Base-by-base conservation (phyloP, 2,797 vertebrate genomes). In the Aeoliscus strigatus region DNA sequence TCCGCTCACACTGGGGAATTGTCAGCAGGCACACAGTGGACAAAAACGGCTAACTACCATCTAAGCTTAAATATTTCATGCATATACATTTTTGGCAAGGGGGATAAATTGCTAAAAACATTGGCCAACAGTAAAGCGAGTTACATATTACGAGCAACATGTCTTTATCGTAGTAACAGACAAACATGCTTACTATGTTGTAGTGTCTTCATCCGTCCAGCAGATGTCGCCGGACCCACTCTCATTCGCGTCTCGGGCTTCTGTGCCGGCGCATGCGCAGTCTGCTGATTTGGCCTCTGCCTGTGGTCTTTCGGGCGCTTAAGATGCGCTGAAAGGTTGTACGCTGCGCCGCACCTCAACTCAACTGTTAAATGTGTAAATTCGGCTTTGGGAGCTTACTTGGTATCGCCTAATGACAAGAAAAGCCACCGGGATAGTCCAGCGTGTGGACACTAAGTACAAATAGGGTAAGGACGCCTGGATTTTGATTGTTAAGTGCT, bases 251-350 rank as follows among this genome's bases (percentile, higher is more conserved):
- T 3, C 17, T 18, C 44, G n/a, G 28, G 1, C 10, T 9, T 13
- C 1, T 1, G 7, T 8, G 2, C 27, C 5, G 4, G 43, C 75
- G 81, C 85, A 81, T 73, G 86, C 84, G 71, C 76, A 80, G 52
- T 80, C 38, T 62, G 63, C 55, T 73, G 44, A 55, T n/a, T 62
- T 73, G 82, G 84, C 84, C 84, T 81, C 43, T 16, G 10, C 71
- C 81, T 79, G 66, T 60, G 46, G 53, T 69, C 55, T 70, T 64
- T 50, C 59, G 45, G 66, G 75, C 85, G 75, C 81, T 71, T 55
- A 44, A 69, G 77, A 74, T 75, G 65, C 53, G 61, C 67, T 76
- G 66, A 64, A 38, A 70, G 68, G 57, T 66, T 72, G 59, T 67
- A 49, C 42, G 59, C 65, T 60, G 65, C 54, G 51, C 59, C 25